Evolutionary conservation across 2,888 invertebrate genomes (phyloP).

Genomic region (Folsomia manolachei): DNA sequence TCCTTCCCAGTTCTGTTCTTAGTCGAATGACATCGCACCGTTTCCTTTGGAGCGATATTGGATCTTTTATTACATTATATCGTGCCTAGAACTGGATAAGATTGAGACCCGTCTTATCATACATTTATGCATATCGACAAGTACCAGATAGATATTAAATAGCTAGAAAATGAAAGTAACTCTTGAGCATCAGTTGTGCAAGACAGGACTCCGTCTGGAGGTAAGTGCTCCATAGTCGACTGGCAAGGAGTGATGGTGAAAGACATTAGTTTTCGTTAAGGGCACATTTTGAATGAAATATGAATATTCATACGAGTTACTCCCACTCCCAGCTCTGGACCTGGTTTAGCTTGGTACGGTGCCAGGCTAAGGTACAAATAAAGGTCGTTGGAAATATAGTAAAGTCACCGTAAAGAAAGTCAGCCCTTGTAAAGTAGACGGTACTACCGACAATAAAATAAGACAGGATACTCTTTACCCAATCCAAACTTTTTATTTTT

Average conservation of each 20-base stretch:
- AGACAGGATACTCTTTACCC: neutral
- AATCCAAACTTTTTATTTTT: no score
- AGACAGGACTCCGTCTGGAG: neutral
- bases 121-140: neutral
- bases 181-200: neutral
- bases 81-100: neutral
- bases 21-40: neutral
- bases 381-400: neutral
- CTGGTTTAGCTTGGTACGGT: neutral
- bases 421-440: neutral
- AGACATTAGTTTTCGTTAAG: slow-evolving; percentile 6
- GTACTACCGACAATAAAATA: neutral
- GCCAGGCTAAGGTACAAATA: neutral
- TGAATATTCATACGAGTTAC: neutral
- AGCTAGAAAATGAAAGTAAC: no score
- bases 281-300: neutral
- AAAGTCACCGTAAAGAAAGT: no score
- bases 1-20: neutral
- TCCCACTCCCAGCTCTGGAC: no score
- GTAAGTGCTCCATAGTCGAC: neutral
- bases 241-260: neutral
- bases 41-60: neutral
- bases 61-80: neutral
- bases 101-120: neutral
- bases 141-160: neutral